Evolutionary conservation across 2,113 vertebrate species (phyloP), one percentile per base, ranked within the genome.

Genomic region (Scophthalmus maximus): DNA sequence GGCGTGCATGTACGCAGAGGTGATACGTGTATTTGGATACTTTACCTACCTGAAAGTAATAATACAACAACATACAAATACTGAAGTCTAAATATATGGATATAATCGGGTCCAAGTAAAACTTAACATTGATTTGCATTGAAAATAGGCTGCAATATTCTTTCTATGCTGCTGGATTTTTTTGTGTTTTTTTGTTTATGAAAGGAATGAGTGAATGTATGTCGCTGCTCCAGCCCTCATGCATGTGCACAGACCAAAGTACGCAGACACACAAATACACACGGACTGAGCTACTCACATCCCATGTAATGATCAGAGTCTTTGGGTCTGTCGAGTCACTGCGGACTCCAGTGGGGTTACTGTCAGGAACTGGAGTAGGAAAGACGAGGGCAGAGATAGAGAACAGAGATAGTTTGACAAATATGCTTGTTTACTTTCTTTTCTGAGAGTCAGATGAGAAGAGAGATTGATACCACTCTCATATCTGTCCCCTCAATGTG

Each of bases 241-340:
- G n/a, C n/a, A n/a, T n/a, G n/a, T n/a, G n/a, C n/a, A n/a, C n/a
- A n/a, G n/a, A n/a, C n/a, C n/a, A n/a, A n/a, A n/a, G n/a, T n/a
- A n/a, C n/a, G n/a, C n/a, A n/a, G n/a, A n/a, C n/a, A n/a, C n/a
- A n/a, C n/a, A n/a, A n/a, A n/a, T 14, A 36, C 34, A 14, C 10
- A 36, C 10, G 34, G 6, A 47, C 20, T 18, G 18, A 10, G 1
- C 1, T 32, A 86, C 89, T 90, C 84, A 97, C 96, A 88, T 94
- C 84, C 96, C 96, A 97, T 0, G 88, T 90, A 52, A 97, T 93
- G 69, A 92, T 46, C 92, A 97, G 91, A 44, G 89, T 94, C 3
- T 83, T 84, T 0, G 95, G 91, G 20, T 95, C 87, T 0, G 81
- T 87, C 5, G 96, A 95, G 12, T 94, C 92, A 6, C 94, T 96